Base-by-base conservation (phyloP, 2,888 invertebrate species). In the Heliconius charithonia region DNA sequence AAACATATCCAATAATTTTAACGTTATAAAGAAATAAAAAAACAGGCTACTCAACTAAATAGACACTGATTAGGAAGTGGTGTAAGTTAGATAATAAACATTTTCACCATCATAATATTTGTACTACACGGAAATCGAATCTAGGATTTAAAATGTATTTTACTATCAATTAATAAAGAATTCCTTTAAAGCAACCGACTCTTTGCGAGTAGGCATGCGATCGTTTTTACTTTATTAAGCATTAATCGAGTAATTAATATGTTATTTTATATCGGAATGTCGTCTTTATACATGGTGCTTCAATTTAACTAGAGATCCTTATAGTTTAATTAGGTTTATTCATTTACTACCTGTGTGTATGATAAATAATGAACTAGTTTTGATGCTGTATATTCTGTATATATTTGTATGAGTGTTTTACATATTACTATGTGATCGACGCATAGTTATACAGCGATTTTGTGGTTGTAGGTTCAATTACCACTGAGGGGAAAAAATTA, bases 261-360 rank as follows among this genome's bases (percentile, higher is more conserved):
- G 32, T 72, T 72, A 72, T 25, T 72, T 72, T 16, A 59, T 72
- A 72, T 59, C 4, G 72, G 72, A 72, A 72, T 72, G 72, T 59
- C 56, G 59, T 59, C 32, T 16, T 25, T 51, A 59, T 56, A 72
- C 71, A 59, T 59, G 59, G 72, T 45, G 25, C 41, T 69, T 69
- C 72, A 37, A 56, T 72, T 59, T 72, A 72, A 32, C 12, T 72
- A 59, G 29, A 72, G 72, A 72, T 72, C 32, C 72, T 72, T 72
- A 72, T 72, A 72, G 67, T 76, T 72, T 72, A 79, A 79, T 69
- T 45, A 69, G 41, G 25, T 45, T 45, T 66, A 69, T 69, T 45
- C 41, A 19, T 41, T 41, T 69, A 69, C 13, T 41, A 7, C 9
- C 25, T 41, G 25, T 41, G 7, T 69, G 25, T 69, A 41, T 41